Evolutionary conservation across 2,888 invertebrate species (phyloP).

Genomic region (Acronicta aceris): DNA sequence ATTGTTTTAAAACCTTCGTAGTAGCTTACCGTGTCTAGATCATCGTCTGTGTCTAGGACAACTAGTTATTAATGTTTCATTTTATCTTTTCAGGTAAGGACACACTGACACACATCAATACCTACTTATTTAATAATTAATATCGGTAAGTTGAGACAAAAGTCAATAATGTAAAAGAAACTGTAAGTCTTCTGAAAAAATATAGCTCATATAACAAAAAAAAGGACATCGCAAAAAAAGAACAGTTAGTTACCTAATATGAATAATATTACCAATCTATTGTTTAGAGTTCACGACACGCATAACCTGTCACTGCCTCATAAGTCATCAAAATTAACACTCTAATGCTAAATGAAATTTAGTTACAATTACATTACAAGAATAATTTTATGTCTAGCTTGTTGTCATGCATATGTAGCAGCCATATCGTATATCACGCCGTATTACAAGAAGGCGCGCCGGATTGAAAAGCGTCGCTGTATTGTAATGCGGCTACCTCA

Average conservation of each 20-base stretch:
- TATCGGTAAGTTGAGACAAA: slow-evolving; percentile 25
- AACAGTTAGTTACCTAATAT: slow-evolving; percentile 18
- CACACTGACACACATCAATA: slow-evolving; percentile 1
- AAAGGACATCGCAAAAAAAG: not conserved
- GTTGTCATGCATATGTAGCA: not conserved
- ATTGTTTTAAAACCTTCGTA: slow-evolving; percentile 30
- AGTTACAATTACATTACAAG: not conserved
- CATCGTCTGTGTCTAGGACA: slow-evolving; percentile 11
- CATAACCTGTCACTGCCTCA: slow-evolving; percentile 13
- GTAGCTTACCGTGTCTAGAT: slow-evolving; percentile 20
- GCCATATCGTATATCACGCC: too few relatives aligned
- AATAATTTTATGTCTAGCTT: not conserved
- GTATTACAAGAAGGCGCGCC: too few relatives aligned
- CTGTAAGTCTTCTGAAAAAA: too few relatives aligned
- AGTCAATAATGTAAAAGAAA: not conserved
- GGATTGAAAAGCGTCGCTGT: too few relatives aligned
- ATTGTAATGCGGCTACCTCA: too few relatives aligned
- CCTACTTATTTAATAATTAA: not conserved
- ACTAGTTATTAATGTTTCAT: slow-evolving; percentile 25
- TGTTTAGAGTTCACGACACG: slow-evolving; percentile 13
- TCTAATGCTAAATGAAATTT: slow-evolving; percentile 15
- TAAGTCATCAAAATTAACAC: slow-evolving; percentile 28
- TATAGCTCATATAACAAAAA: not conserved
- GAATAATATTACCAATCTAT: not conserved
- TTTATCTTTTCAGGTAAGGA: slow-evolving; percentile 46